Evolutionary conservation across 35 echinoderm and acorn worm genomes (phyloP), one percentile per base, ranked within the genome.

Genomic region (Lytechinus pictus): DNA sequence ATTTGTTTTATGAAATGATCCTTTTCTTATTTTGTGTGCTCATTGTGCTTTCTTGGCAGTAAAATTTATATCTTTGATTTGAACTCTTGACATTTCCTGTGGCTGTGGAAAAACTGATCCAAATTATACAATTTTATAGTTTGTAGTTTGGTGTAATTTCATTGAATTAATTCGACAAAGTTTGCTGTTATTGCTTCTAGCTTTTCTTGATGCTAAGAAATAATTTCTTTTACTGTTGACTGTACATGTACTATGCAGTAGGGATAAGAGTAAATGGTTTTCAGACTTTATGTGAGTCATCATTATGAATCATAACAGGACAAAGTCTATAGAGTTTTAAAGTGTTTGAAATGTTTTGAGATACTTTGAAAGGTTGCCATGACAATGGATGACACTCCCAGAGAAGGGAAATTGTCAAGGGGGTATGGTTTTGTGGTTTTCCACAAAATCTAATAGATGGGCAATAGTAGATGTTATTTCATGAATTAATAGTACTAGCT

Each of bases 361-460:
- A 79, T 79, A 24, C 66, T 79, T 79, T n/a, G 16, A 16, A 79
- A 24, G 16, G 19, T 79, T 79, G 66, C 66, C 14, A 79, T 79
- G 21, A 14, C 8, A 7, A 79, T 79, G 66, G 66, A 79, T 79
- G 66, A 79, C 66, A 79, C 66, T 79, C 66, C 19, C 21, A 79
- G 0, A 79, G 21, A 79, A 79, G 66, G 16, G 66, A 79, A 79
- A 79, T 79, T 79, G 66, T 79, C 66, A 79, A 79, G 66, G 66
- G 66, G 66, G 66, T 79, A 16, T 79, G 66, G 66, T 24, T 79
- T 79, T 79, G 66, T 79, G 66, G 66, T 79, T 79, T 79, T 79
- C 66, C 16, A 79, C 66, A 79, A 79, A 79, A 24, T 79, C 66
- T 79, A 24, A n/a, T 79, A 16, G n/a, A 24, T 24, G 66, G 12